Conservation (phyloP, 2,113 vertebrate species). For the Halichoerus grypus region DNA sequence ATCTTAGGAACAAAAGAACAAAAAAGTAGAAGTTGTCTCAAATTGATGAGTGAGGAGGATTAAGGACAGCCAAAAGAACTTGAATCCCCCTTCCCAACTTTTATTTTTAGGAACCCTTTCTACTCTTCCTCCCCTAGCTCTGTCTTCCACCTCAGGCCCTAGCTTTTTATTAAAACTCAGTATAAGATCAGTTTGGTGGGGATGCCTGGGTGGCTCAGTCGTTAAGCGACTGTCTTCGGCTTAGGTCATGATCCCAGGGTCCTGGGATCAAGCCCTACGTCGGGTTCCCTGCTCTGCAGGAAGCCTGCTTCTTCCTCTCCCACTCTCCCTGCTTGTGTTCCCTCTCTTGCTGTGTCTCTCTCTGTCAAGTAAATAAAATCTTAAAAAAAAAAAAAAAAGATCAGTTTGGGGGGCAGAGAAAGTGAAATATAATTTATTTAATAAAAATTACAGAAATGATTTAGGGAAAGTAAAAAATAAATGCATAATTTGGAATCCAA, state of each 20-base stretch:
- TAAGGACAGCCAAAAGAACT: background rate
- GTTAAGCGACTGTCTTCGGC: no score
- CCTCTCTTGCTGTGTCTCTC: no score
- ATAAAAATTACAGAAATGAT: background rate
- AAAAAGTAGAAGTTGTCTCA: background rate
- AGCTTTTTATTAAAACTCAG: background rate
- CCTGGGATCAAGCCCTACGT: no score
- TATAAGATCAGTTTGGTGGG: background rate
- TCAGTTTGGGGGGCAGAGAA: background rate
- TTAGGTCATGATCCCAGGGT: no score
- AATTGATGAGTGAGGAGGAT: background rate
- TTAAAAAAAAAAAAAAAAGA: background rate
- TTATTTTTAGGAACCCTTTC: background rate
- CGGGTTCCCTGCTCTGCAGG: no score
- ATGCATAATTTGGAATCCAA: background rate
- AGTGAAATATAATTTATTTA: background rate
- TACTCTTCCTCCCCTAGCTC: background rate
- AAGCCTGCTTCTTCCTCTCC: no score
- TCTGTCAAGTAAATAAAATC: no score
- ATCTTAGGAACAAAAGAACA: background rate
- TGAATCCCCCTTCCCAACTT: background rate
- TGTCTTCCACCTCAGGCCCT: background rate
- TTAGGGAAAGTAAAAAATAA: constrained; percentile 40
- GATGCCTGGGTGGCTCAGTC: no score
- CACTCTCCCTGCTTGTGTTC: no score